phyloP scores from a whole-genome alignment of 2,113 vertebrate species.

The Pedionomus torquatus region DNA sequence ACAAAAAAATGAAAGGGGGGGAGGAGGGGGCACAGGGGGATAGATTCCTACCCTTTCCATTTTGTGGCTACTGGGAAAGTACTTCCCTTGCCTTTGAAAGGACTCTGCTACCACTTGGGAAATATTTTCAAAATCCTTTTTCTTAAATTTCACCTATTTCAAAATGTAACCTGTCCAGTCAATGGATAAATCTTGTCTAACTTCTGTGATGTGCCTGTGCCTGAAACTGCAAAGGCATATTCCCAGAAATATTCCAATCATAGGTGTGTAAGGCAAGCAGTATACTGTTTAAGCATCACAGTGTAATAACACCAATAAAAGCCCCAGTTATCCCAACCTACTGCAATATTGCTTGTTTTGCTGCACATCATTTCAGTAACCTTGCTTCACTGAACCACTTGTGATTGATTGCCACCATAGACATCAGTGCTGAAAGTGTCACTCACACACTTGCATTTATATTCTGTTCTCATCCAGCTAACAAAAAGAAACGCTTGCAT shows the following conservation, averaged over 20 bases:
- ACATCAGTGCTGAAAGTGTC: constrained; percentile 2
- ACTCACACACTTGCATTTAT: constrained; percentile 39
- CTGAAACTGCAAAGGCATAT: neutral
- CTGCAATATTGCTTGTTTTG: neutral
- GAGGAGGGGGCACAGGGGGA: neutral
- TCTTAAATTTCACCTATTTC: neutral
- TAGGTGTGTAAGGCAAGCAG: neutral
- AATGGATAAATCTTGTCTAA: neutral
- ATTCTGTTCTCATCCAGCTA: constrained; percentile 39
- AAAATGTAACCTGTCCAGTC: neutral
- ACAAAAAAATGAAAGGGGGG: too few relatives aligned
- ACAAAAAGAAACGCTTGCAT: constrained; percentile 36
- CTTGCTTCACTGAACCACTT: neutral
- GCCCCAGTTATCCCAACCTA: neutral
- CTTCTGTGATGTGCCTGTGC: neutral
- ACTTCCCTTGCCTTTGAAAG: neutral
- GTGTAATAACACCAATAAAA: neutral
- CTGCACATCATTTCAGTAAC: neutral
- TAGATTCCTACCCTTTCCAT: neutral
- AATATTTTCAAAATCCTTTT: neutral
- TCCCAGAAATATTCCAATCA: neutral
- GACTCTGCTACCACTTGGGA: neutral
- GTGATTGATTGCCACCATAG: constrained; percentile 17
- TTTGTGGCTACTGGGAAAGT: neutral
- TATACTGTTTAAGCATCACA: neutral